These are phyloP conservation scores for Chamaea fasciata DNA, from an alignment of 2,113 vertebrate genomes.

Conservation along the genomic window DNA sequence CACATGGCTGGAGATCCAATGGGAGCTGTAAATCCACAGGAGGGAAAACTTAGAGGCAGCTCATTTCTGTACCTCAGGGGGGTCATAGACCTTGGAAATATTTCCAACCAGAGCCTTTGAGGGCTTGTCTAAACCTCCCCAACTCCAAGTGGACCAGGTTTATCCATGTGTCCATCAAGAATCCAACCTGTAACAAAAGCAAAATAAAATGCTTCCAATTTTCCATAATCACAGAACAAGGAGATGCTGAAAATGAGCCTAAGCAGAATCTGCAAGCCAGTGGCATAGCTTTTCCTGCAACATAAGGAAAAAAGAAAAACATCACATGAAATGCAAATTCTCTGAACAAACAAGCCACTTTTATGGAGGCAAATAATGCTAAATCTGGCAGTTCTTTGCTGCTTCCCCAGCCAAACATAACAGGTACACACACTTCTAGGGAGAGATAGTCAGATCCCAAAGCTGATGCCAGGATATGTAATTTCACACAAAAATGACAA, in stretches of 20 bases:
- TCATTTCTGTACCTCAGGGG: background rate
- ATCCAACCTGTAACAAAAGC: background rate
- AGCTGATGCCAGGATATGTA: background rate
- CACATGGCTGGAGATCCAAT: background rate
- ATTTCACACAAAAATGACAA: conserved; percentile 25
- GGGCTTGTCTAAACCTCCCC: background rate
- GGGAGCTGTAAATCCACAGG: background rate
- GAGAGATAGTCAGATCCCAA: background rate
- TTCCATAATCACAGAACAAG: background rate
- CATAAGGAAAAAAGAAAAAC: background rate
- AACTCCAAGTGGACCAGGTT: background rate
- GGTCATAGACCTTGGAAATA: background rate
- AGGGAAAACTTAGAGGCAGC: background rate
- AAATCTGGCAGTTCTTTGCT: background rate
- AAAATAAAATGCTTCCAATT: background rate
- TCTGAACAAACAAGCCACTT: conserved; percentile 15
- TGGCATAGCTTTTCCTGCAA: background rate
- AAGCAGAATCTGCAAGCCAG: background rate
- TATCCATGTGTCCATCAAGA: background rate
- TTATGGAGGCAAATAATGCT: background rate
- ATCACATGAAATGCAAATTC: background rate
- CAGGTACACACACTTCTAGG: background rate
- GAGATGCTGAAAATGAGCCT: background rate
- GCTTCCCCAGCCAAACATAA: conserved; percentile 32
- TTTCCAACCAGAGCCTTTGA: background rate